Evolutionary conservation across 2,888 invertebrate genomes (phyloP), one percentile per base, ranked within the genome.

Genomic region (Furcula furcula): DNA sequence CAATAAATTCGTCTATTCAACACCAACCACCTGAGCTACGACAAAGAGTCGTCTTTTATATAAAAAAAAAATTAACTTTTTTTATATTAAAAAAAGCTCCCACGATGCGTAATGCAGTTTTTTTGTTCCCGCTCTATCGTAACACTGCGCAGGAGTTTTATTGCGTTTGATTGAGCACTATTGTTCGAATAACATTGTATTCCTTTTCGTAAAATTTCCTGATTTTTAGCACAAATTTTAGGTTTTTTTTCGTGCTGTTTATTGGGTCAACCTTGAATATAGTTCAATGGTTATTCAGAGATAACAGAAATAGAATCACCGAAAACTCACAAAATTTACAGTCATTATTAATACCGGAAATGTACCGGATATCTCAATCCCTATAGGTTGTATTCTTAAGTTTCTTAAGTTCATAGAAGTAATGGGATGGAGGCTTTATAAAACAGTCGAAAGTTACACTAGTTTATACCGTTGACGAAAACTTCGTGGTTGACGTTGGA

Each of bases 41-140:
- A 82, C 76, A 82, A 80, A 69, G 71, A 54, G 56, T 48, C 57
- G 52, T 62, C 68, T 71, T 56, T 65, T 69, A 65, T 62, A 57
- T 38, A 67, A 73, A 75, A 72, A 65, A 38, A 71, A 65, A 39
- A 48, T 33, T 51, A 67, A 63, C 74, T 63, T 52, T 54, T 41
- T n/a, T 31, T 39, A 62, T 75, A 75, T 75, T 75, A 76, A 56
- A 76, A 76, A 76, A 55, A 65, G 37, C 74, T 83, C 81, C 73
- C 81, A 81, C 81, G 83, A 71, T 62, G 62, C 49, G 67, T 51
- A 61, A 54, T 73, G 72, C 70, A 65, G 56, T 74, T 81, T 79
- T 78, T 78, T 78, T 55, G 27, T 20, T 39, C 34, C 31, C 35
- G 23, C 43, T 48, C 40, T 42, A 38, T 32, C 34, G 18, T 35